phyloP scores from a whole-genome alignment of 2,888 invertebrate species.

The Noctua comes region DNA sequence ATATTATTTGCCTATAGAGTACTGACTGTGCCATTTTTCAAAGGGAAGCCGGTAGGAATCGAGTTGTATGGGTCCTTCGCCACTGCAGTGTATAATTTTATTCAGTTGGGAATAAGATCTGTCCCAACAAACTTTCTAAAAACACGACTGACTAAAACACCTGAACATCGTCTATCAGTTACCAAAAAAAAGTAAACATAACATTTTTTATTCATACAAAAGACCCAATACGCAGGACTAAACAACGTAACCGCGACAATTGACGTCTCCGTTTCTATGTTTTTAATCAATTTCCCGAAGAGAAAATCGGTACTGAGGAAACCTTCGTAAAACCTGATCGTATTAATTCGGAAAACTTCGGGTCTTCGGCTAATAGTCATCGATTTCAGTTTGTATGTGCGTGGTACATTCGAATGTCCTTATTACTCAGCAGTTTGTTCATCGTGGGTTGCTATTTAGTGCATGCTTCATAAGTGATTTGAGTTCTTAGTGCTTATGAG shows the following conservation, averaged over 20 bases:
- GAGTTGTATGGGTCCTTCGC: no score
- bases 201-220: slow-evolving; percentile 32
- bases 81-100: no score
- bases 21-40: no score
- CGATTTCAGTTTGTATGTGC: slow-evolving; percentile 41
- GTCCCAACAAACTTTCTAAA: background rate
- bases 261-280: slow-evolving; percentile 47
- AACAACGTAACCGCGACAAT: slow-evolving; percentile 42
- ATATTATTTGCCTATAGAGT: no score
- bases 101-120: no score
- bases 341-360: slow-evolving; percentile 52
- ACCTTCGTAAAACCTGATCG: slow-evolving; percentile 55
- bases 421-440: slow-evolving; percentile 37
- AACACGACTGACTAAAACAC: background rate
- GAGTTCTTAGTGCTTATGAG: slow-evolving; percentile 9
- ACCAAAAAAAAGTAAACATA: slow-evolving; percentile 14
- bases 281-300: slow-evolving; percentile 54
- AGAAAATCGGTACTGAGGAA: slow-evolving; percentile 18
- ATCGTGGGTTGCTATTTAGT: slow-evolving; percentile 33
- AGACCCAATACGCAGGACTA: background rate
- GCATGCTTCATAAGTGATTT: slow-evolving; percentile 44
- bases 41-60: no score
- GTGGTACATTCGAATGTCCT: slow-evolving; percentile 41
- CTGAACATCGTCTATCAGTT: background rate
- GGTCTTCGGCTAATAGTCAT: slow-evolving; percentile 45